phyloP scores from a whole-genome alignment of 2,797 vertebrate species.

The Fringilla coelebs region DNA sequence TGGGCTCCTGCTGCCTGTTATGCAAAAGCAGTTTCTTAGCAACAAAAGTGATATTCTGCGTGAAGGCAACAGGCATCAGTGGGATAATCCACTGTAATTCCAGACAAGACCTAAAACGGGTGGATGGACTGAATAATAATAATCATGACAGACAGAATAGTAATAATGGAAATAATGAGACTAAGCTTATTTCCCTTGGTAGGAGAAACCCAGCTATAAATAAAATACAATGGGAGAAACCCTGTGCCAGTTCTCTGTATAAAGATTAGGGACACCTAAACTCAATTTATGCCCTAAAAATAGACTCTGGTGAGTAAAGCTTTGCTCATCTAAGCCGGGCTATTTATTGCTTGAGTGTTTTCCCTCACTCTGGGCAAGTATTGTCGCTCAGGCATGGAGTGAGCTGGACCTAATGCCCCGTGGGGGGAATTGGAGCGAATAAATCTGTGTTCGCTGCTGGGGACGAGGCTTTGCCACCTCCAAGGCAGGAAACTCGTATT shows the following conservation, averaged over 20 bases:
- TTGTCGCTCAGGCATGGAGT: neutral
- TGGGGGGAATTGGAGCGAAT: rapidly evolving
- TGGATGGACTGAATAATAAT: constrained; percentile 10
- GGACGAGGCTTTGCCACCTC: neutral
- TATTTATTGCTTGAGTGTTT: neutral
- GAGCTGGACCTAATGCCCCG: neutral
- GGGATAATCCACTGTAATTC: constrained; percentile 52
- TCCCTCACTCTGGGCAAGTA: neutral
- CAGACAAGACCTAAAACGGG: neutral
- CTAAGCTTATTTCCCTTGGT: neutral
- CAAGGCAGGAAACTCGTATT: neutral
- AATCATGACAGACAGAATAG: neutral
- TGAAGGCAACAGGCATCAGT: neutral
- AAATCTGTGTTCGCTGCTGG: rapidly evolving
- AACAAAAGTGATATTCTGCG: constrained; percentile 26
- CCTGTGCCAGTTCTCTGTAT: neutral
- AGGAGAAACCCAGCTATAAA: neutral
- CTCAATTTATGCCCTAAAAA: neutral
- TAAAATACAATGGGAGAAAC: neutral
- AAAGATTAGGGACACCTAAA: neutral
- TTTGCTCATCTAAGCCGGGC: neutral
- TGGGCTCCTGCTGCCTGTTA: neutral
- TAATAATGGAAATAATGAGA: constrained; percentile 3
- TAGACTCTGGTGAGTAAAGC: neutral
- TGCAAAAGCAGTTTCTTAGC: constrained; percentile 62